Evolutionary conservation across 2,888 invertebrate genomes (phyloP).

Genomic region (Gymnoscelis rufifasciata): DNA sequence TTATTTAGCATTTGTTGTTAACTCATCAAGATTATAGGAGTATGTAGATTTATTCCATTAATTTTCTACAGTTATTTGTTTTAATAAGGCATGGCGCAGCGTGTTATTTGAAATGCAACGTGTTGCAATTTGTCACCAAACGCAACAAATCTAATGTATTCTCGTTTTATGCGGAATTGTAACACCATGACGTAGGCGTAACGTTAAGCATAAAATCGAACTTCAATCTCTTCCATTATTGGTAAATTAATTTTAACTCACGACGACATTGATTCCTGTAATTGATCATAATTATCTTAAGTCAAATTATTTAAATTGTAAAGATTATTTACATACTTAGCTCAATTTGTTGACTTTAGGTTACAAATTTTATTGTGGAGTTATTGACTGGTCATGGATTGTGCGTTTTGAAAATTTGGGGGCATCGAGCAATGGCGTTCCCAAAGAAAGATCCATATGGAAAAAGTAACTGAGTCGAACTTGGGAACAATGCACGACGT

Average conservation of each 20-base stretch:
- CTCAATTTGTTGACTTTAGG: slow-evolving; percentile 68
- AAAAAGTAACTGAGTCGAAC: no score
- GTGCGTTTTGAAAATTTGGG: slow-evolving; percentile 54
- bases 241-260: slow-evolving; percentile 29
- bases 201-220: slow-evolving; percentile 51
- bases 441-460: no score
- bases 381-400: slow-evolving; percentile 59
- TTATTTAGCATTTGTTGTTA: no score
- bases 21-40: slow-evolving; percentile 2
- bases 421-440: neutral
- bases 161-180: slow-evolving; percentile 49
- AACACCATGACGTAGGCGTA: slow-evolving; percentile 49
- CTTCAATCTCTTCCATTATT: slow-evolving; percentile 42
- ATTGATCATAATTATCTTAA: slow-evolving; percentile 33
- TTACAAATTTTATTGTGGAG: slow-evolving; percentile 55
- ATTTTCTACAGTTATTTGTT: neutral
- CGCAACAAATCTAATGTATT: slow-evolving; percentile 40
- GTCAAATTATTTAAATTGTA: slow-evolving; percentile 38
- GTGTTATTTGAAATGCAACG: neutral
- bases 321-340: slow-evolving; percentile 43
- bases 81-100: neutral
- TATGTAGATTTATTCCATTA: neutral
- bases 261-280: slow-evolving; percentile 30
- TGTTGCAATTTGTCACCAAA: slow-evolving; percentile 46
- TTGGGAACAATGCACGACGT: slow-evolving; percentile 28